Evolutionary conservation across 2,113 vertebrate species (phyloP).

Genomic region (Cynoglossus semilaevis): DNA sequence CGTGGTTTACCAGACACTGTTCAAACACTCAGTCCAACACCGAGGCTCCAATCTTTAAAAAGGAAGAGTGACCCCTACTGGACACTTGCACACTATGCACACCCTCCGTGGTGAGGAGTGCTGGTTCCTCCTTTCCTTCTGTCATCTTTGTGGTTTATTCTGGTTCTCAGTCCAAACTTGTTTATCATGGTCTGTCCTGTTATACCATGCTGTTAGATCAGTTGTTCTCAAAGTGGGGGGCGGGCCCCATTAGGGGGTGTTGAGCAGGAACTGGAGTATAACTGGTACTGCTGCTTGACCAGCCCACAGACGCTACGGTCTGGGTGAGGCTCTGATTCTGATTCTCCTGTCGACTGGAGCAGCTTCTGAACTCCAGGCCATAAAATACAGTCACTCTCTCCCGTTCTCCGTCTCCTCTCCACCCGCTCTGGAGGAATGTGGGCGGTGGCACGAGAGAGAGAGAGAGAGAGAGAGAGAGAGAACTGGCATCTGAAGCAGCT

Average conservation of each 20-base stretch:
- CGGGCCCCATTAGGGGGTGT: too few relatives aligned
- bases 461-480: neutral
- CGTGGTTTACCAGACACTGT: neutral
- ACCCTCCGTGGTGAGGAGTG: too few relatives aligned
- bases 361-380: slow-evolving; percentile 26
- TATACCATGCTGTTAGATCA: too few relatives aligned
- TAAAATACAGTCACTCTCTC: slow-evolving; percentile 36
- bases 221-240: neutral
- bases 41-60: slow-evolving; percentile 7
- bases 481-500: slow-evolving; percentile 30
- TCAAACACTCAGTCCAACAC: slow-evolving; percentile 4
- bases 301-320: neutral
- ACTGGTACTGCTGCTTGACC: too few relatives aligned
- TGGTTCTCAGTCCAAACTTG: too few relatives aligned
- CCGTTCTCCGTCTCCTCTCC: slow-evolving; percentile 20
- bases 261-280: too few relatives aligned
- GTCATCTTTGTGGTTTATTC: too few relatives aligned
- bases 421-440: slow-evolving; percentile 47
- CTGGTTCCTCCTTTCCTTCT: too few relatives aligned
- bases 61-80: slow-evolving; percentile 46
- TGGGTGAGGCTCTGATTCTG: slow-evolving; percentile 10
- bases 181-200: too few relatives aligned
- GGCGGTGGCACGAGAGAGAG: neutral
- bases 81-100: neutral
- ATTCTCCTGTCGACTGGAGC: slow-evolving; percentile 24